These are phyloP conservation scores for Turritopsis rubra DNA, from an alignment of 30 jellyfish, hydroid and myxozoan genomes.

Conservation along the genomic window DNA sequence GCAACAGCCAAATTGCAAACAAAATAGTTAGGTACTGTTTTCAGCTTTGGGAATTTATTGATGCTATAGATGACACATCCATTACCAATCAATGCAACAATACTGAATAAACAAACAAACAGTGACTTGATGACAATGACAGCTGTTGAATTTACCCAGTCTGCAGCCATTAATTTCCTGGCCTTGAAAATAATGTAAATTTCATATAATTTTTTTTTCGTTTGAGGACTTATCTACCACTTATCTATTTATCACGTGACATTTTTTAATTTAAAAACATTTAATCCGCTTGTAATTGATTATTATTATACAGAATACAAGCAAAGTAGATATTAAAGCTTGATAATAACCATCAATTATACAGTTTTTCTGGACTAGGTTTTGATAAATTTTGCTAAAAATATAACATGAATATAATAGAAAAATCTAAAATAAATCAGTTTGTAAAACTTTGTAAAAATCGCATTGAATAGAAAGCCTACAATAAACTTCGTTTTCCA, in stretches of 20 bases:
- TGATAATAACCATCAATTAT: too few relatives aligned
- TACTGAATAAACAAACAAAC: constrained; percentile 37
- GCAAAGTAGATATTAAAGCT: background rate
- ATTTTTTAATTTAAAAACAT: background rate
- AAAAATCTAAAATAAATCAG: too few relatives aligned
- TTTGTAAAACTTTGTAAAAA: too few relatives aligned
- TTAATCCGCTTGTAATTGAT: background rate
- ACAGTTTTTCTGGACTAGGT: background rate
- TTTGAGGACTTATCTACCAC: too few relatives aligned
- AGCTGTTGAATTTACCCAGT: constrained; percentile 9
- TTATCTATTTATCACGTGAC: background rate
- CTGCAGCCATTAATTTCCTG: background rate
- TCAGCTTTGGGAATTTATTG: constrained; percentile 40
- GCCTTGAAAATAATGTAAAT: too few relatives aligned
- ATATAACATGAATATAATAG: background rate
- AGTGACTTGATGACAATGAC: constrained; percentile 51
- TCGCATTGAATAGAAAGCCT: background rate
- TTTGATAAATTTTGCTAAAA: background rate
- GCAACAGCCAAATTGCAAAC: constrained; percentile 88
- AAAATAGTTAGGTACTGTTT: constrained; percentile 76
- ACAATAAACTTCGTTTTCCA: background rate
- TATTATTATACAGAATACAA: background rate
- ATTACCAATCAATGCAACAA: constrained; percentile 67
- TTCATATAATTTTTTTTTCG: too few relatives aligned
- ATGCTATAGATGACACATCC: constrained; percentile 60